These are phyloP conservation scores for Osmerus eperlanus DNA, from an alignment of 2,113 vertebrate species.

Conservation along the genomic window DNA sequence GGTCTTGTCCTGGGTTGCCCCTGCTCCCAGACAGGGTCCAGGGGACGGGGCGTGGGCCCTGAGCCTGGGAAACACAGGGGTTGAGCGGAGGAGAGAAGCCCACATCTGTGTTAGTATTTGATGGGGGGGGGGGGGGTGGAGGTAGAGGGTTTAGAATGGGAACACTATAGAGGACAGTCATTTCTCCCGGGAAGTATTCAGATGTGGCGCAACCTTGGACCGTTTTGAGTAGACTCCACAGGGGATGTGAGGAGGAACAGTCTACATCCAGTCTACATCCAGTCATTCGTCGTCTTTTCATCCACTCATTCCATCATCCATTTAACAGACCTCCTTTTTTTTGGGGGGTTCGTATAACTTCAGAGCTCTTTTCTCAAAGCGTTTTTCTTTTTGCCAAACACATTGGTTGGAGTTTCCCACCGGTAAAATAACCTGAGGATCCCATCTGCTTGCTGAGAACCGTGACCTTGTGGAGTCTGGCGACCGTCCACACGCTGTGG, in stretches of 20 bases:
- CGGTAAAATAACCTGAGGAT: slow-evolving; percentile 40
- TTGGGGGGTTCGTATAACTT: slow-evolving; percentile 12
- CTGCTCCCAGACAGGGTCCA: slow-evolving; percentile 18
- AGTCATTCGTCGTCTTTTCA: slow-evolving; percentile 44
- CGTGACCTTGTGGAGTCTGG: slow-evolving; percentile 44
- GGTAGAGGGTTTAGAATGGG: slow-evolving; percentile 5
- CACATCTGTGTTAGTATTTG: slow-evolving; percentile 68
- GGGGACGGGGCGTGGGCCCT: background rate
- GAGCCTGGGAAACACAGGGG: background rate
- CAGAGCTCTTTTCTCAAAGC: slow-evolving; percentile 17
- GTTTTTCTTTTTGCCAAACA: slow-evolving; percentile 43
- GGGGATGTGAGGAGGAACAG: slow-evolving; percentile 4
- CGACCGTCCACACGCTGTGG: slow-evolving; percentile 35
- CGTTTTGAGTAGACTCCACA: slow-evolving; percentile 36
- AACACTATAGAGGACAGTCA: slow-evolving; percentile 30
- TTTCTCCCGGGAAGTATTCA: slow-evolving; percentile 44
- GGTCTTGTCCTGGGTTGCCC: slow-evolving; percentile 41
- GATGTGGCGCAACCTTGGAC: slow-evolving; percentile 41
- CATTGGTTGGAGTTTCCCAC: slow-evolving; percentile 49
- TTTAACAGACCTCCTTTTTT: slow-evolving; percentile 58
- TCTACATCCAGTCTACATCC: slow-evolving; percentile 22
- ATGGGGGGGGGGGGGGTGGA: slow-evolving; percentile 23
- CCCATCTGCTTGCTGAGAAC: slow-evolving; percentile 31
- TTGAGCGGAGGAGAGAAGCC: slow-evolving; percentile 44
- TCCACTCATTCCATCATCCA: slow-evolving; percentile 48